Base-by-base conservation (phyloP, 2,888 invertebrate genomes). In the Sinohyriopsis cumingii region DNA sequence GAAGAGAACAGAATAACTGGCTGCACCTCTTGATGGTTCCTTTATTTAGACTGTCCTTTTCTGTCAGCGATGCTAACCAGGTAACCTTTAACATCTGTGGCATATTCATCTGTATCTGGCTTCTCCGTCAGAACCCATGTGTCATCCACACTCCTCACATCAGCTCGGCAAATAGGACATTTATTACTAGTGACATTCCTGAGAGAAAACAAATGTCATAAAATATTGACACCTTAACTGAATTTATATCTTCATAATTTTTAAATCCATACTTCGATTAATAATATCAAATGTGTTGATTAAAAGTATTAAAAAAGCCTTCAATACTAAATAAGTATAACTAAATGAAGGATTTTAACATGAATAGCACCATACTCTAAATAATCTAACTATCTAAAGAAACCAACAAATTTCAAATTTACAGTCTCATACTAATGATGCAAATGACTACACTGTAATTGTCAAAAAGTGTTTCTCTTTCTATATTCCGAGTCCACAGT, bases 111-210 rank as follows among this genome's bases (percentile, higher is more conserved):
- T 18, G 77, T 75, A 69, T 87, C 86, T 15, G 88, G 88, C 54
- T 84, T 85, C 70, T 89, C 89, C 22, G 89, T 84, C 53, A 90
- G 74, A 9, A 88, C 86, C 90, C 90, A 90, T 0, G 87, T 84
- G 68, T 94, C 94, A 78, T 93, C 93, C 0, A 93, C 92, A 77
- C 92, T 93, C 61, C 92, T 91, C 63, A 94, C 87, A 70, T 91
- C 91, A 80, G 93, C 93, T 65, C 93, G 91, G 84, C 94, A 94
- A 71, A 94, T 92, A 0, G 94, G 94, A 86, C 94, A 94, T 0
- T 93, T 94, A 84, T 93, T 93, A 84, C 93, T 92, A 75, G 91
- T 91, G n/a, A 92, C 93, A 89, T 93, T 93, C 93, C 94, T 94
- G 83, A 59, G 90, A 86, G 76, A 60, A 59, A 65, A 25, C 57